phyloP scores from a whole-genome alignment of 2,888 invertebrate genomes.

The Congeria kusceri region DNA sequence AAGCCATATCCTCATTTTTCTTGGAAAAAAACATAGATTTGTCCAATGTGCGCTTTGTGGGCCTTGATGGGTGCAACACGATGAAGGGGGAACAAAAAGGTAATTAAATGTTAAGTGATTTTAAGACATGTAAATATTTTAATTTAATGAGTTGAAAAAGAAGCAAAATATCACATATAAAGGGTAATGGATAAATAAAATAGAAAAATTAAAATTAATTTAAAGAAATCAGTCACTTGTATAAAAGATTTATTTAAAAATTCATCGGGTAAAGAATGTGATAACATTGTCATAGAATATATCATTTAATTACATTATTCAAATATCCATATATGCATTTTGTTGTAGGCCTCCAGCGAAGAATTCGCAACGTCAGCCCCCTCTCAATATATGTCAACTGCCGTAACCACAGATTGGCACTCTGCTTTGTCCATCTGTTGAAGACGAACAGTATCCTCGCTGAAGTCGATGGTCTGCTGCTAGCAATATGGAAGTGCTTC shows the following conservation, averaged over 20 bases:
- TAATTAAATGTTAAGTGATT: neutral
- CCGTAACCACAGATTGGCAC: constrained; percentile 1
- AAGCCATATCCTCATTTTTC: neutral
- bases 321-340: neutral
- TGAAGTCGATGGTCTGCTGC: constrained; percentile 1
- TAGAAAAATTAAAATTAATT: too few species aligned
- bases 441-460: neutral
- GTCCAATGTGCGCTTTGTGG: constrained; percentile 7
- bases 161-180: too few species aligned
- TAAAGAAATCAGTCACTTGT: neutral
- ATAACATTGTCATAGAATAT: neutral
- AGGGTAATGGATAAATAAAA: too few species aligned
- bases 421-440: constrained; percentile 15
- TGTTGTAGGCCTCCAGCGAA: constrained; percentile 3
- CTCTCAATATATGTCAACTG: constrained; percentile 6
- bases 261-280: neutral
- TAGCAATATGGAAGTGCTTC: constrained; percentile 8
- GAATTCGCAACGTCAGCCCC: neutral
- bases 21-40: neutral
- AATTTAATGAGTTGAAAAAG: too few species aligned
- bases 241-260: too few species aligned
- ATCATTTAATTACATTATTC: neutral
- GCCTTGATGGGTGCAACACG: constrained; percentile 9
- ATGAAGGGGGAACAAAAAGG: constrained; percentile 13
- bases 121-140: neutral